Base-by-base conservation (phyloP, 2,113 vertebrate species). In the Thryonomys swinderianus region DNA sequence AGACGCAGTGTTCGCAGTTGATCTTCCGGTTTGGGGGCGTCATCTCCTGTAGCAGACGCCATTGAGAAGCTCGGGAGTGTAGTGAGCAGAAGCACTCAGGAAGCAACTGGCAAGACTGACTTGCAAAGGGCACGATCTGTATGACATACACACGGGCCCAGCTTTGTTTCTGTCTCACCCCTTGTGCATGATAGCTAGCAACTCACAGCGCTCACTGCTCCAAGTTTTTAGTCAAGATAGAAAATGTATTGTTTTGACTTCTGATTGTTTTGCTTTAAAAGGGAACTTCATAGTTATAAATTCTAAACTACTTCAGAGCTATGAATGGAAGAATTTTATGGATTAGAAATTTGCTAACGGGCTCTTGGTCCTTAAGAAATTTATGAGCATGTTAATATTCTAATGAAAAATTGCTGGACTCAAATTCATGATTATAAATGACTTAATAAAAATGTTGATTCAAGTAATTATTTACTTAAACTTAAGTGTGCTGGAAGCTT, bases 401-500 rank as follows among this genome's bases (percentile, higher is more conserved):
- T 90, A 94, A 64, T 96, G 80, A 94, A 95, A 95, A 95, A 94
- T 85, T 97, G 71, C 67, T 87, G 66, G 48, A 97, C 74, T 80
- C 87, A 96, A 96, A 93, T 90, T 88, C 48, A 73, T 94, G 96
- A 93, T 96, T 96, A 95, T 92, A 90, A 82, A 93, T 79, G 83
- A 87, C 80, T 92, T 97, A 93, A 94, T 94, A 79, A 89, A 97
- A 95, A 88, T 85, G 53, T 95, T 96, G 80, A 79, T 96, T 94
- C 76, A 82, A 93, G 66, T 94, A 95, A 97, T 97, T 93, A 96
- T 94, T 95, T 96, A 96, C 93, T 95, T 94, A 97, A 88, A 95
- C 21, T 90, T 94, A 90, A 92, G 27, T 96, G 88, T 94, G 14
- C 23, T 74, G n/a, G n/a, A 89, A 88, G 73, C 66, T 73, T 95